Evolutionary conservation across 1,140 invertebrate genomes (phyloP).

Genomic region (Luehdorfia chinensis): DNA sequence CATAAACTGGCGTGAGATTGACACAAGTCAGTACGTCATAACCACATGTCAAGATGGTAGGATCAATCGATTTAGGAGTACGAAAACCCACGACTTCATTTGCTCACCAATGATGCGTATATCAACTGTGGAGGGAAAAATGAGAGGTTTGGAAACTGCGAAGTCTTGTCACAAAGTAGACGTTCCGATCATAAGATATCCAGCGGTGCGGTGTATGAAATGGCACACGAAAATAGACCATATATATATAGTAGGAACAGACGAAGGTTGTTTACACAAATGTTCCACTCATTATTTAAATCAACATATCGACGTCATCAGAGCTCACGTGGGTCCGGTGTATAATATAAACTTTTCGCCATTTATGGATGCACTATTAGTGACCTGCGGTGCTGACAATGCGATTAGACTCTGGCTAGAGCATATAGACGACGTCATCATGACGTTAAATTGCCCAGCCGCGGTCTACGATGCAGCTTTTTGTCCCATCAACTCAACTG

Average conservation of each 20-base stretch:
- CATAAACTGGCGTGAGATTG: slow-evolving; percentile 76
- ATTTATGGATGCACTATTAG: slow-evolving; percentile 85
- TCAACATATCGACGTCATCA: slow-evolving; percentile 83
- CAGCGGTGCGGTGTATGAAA: slow-evolving; percentile 80
- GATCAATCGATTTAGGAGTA: slow-evolving; percentile 76
- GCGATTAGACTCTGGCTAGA: slow-evolving; percentile 87
- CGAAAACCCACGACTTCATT: slow-evolving; percentile 76
- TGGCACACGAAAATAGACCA: slow-evolving; percentile 81
- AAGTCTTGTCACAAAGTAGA: slow-evolving; percentile 67
- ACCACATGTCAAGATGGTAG: slow-evolving; percentile 79
- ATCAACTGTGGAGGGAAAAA: slow-evolving; percentile 79
- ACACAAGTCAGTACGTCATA: slow-evolving; percentile 71
- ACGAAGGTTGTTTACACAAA: slow-evolving; percentile 88
- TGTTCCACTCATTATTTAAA: slow-evolving; percentile 83
- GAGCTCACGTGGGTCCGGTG: slow-evolving; percentile 88
- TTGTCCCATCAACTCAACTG: slow-evolving; percentile 89
- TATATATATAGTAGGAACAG: slow-evolving; percentile 88
- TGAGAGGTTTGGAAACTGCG: slow-evolving; percentile 77
- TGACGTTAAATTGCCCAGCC: slow-evolving; percentile 78
- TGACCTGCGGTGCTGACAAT: slow-evolving; percentile 92
- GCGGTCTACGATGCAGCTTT: slow-evolving; percentile 85
- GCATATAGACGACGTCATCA: slow-evolving; percentile 80
- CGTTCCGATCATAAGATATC: slow-evolving; percentile 77
- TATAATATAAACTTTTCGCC: slow-evolving; percentile 87
- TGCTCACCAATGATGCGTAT: slow-evolving; percentile 80